These are phyloP conservation scores for Desmophyllum pertusum DNA, from an alignment of 92 coral and sea anemone genomes.

Conservation along the genomic window DNA sequence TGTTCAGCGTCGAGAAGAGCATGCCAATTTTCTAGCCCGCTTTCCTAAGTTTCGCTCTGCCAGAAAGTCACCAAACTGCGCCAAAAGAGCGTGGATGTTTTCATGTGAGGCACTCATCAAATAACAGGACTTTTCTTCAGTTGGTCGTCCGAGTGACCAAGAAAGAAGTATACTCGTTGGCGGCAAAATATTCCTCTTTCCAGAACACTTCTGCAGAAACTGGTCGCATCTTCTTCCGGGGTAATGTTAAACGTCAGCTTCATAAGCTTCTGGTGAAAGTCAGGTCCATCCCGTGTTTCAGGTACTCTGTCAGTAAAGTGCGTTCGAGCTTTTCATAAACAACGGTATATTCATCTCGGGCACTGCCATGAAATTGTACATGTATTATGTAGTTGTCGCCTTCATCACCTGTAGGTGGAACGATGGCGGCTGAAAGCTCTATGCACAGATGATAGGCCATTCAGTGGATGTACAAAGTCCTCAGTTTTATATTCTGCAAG, in stretches of 20 bases:
- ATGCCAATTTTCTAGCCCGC: slow-evolving; percentile 75
- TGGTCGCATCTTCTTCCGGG: background rate
- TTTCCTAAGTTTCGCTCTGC: slow-evolving; percentile 61
- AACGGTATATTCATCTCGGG: slow-evolving; percentile 5
- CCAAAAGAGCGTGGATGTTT: slow-evolving; percentile 65
- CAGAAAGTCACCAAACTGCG: slow-evolving; percentile 75
- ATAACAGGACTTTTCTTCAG: slow-evolving; percentile 73
- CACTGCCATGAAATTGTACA: slow-evolving; percentile 22
- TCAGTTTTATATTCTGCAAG: background rate
- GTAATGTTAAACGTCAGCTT: slow-evolving; percentile 17
- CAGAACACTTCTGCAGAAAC: background rate
- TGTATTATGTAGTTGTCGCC: background rate
- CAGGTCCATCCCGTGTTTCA: background rate
- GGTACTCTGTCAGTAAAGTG: slow-evolving; percentile 15
- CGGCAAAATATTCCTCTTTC: slow-evolving; percentile 12
- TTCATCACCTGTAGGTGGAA: background rate
- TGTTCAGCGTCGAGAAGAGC: slow-evolving; percentile 70
- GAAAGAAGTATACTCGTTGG: slow-evolving; percentile 41
- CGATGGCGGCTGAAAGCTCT: background rate
- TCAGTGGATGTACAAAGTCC: background rate
- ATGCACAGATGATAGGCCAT: slow-evolving; percentile 32
- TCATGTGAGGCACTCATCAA: slow-evolving; percentile 59
- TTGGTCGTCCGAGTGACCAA: slow-evolving; percentile 85
- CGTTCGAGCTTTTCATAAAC: slow-evolving; percentile 9
- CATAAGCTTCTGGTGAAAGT: slow-evolving; percentile 15